A percentile compares a stretch with the other conserved stretches of the same genome.
Conservation (phyloP, 2,797 vertebrate species). For the Hippopotamyrus pictus region DNA sequence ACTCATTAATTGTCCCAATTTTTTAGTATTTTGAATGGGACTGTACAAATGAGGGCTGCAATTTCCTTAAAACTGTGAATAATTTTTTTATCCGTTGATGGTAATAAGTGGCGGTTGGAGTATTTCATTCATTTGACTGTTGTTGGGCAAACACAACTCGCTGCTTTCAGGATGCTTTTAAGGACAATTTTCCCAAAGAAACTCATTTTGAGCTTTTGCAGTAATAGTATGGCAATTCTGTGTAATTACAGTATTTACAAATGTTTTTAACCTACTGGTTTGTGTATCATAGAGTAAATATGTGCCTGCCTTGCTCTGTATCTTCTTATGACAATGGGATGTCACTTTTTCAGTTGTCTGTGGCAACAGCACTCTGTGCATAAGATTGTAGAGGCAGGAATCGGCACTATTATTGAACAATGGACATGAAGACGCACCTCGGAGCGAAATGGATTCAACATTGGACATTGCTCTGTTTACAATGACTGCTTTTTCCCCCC, state of each 20-base stretch:
- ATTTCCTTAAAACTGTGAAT: conserved; percentile 33
- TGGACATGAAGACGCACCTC: conserved; percentile 22
- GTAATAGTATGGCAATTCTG: conserved; percentile 53
- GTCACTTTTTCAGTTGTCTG: conserved; percentile 14
- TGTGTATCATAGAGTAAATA: conserved; percentile 39
- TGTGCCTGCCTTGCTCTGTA: conserved; percentile 22
- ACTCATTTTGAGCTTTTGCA: conserved; percentile 59
- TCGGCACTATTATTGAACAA: conserved; percentile 32
- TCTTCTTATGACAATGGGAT: conserved; percentile 40
- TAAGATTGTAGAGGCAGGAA: conserved; percentile 38
- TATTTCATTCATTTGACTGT: conserved; percentile 32
- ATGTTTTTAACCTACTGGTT: conserved; percentile 41
- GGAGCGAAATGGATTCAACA: conserved; percentile 11
- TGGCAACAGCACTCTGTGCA: conserved; percentile 49
- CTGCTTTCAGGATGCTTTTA: conserved; percentile 63
- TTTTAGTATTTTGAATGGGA: conserved; percentile 33
- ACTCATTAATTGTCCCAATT: conserved; percentile 26
- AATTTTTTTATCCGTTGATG: conserved; percentile 33
- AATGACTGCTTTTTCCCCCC: not conserved
- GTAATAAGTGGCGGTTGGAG: conserved; percentile 28
- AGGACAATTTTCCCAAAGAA: conserved; percentile 53
- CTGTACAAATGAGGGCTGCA: conserved; percentile 30
- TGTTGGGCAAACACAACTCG: conserved; percentile 50
- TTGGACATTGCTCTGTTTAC: conserved; percentile 14
- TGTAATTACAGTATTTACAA: conserved; percentile 53